Conservation (phyloP, 2,113 vertebrate genomes). For the Hoplias malabaricus region DNA sequence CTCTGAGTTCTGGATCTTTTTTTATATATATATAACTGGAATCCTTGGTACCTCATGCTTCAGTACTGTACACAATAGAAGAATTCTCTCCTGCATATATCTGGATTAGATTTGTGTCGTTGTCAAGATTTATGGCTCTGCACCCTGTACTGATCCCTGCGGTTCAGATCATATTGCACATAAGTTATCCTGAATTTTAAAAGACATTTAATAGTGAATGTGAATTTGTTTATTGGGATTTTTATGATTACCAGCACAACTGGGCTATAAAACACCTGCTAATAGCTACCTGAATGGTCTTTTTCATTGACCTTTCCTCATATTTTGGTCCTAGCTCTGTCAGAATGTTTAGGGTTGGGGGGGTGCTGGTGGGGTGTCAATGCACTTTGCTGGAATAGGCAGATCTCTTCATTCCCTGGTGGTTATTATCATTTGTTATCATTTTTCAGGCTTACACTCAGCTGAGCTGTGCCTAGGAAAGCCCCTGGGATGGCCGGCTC, state of each 20-base stretch:
- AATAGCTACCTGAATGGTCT: neutral
- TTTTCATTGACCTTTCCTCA: neutral
- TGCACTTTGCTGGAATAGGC: constrained; percentile 21
- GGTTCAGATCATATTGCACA: constrained; percentile 2
- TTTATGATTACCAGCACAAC: neutral
- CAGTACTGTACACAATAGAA: neutral
- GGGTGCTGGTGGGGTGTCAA: neutral
- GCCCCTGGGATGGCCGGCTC: constrained; percentile 35
- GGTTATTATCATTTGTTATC: constrained; percentile 46
- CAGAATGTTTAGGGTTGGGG: neutral
- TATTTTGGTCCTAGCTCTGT: neutral
- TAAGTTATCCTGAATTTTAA: constrained; percentile 14
- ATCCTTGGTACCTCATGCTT: neutral
- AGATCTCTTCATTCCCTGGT: constrained; percentile 19
- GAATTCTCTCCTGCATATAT: constrained; percentile 12
- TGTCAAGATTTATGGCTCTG: constrained; percentile 16
- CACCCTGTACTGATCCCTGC: neutral
- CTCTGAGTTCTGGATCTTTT: constrained; percentile 1
- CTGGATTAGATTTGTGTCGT: constrained; percentile 33
- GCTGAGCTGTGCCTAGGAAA: constrained; percentile 48
- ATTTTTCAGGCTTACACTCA: constrained; percentile 31
- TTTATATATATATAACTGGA: too few relatives aligned
- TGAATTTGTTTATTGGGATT: neutral
- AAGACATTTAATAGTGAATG: neutral
- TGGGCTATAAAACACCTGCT: neutral